phyloP scores from a whole-genome alignment of 2,113 vertebrate species.

The Micromys minutus region DNA sequence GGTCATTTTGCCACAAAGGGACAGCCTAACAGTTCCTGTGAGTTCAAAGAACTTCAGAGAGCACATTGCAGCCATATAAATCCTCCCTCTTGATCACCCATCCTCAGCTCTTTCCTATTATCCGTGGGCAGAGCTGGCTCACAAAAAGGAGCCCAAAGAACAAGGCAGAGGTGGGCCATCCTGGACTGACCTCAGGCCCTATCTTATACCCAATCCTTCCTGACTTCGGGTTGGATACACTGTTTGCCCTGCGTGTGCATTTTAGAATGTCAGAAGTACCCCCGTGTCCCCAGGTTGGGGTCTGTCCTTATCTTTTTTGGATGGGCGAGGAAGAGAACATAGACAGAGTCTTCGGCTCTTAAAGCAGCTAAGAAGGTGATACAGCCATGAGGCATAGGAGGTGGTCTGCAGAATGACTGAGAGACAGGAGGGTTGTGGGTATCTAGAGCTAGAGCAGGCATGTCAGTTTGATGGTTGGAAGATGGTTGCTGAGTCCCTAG shows the following conservation, averaged over 20 bases:
- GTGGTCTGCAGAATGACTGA: background rate
- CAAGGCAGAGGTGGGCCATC: background rate
- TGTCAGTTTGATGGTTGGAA: background rate
- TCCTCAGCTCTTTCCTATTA: background rate
- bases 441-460: slow-evolving; percentile 33
- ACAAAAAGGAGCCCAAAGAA: slow-evolving; percentile 2
- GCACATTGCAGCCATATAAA: background rate
- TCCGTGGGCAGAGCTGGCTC: background rate
- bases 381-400: background rate
- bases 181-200: background rate
- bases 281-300: background rate
- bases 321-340: background rate
- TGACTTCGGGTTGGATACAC: background rate
- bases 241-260: background rate
- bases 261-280: background rate
- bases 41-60: slow-evolving; percentile 27
- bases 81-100: background rate
- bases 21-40: background rate
- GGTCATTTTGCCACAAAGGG: background rate
- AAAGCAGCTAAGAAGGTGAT: slow-evolving; percentile 22
- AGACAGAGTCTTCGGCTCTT: background rate
- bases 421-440: background rate
- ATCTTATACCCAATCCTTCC: background rate
- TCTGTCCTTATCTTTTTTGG: slow-evolving; percentile 33
- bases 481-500: background rate